phyloP scores from a whole-genome alignment of 2,797 vertebrate species.

The Siniperca scherzeri region DNA sequence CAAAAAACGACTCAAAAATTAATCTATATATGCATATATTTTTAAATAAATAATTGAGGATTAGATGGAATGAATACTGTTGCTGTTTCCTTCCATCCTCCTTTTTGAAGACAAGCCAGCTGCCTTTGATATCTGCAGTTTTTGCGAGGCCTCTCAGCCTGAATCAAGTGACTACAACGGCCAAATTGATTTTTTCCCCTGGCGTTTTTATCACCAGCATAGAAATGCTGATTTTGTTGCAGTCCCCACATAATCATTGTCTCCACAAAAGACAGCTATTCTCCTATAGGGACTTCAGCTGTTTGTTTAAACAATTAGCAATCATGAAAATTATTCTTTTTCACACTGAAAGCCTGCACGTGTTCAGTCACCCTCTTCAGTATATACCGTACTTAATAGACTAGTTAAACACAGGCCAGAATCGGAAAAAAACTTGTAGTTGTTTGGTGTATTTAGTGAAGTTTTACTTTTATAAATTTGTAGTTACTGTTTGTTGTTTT shows the following conservation, averaged over 20 bases:
- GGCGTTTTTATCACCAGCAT: slow-evolving; percentile 68
- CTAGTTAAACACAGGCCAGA: slow-evolving; percentile 1
- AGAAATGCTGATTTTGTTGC: slow-evolving; percentile 77
- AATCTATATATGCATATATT: slow-evolving; percentile 28
- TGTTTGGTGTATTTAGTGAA: slow-evolving; percentile 4
- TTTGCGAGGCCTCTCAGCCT: slow-evolving; percentile 58
- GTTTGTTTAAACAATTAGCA: slow-evolving; percentile 65
- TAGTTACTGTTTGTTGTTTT: background rate
- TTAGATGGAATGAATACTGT: slow-evolving; percentile 56
- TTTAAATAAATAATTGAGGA: slow-evolving; percentile 43
- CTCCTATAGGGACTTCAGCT: slow-evolving; percentile 46
- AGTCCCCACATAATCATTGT: slow-evolving; percentile 68
- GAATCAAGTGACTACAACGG: slow-evolving; percentile 67
- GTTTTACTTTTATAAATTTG: background rate
- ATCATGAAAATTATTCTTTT: slow-evolving; percentile 37
- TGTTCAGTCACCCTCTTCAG: slow-evolving; percentile 18
- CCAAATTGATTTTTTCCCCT: slow-evolving; percentile 77
- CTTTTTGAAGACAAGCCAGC: slow-evolving; percentile 62
- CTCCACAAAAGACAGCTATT: slow-evolving; percentile 56
- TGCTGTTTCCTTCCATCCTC: slow-evolving; percentile 53
- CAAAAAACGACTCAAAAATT: slow-evolving; percentile 38
- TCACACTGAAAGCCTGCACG: slow-evolving; percentile 20
- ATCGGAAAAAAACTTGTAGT: background rate
- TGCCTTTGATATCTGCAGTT: slow-evolving; percentile 73
- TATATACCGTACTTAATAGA: background rate